Percentiles rank a stretch among this genome's conserved stretches.
Evolutionary conservation across 2,113 vertebrate genomes (phyloP).

Genomic region (Ictalurus furcatus): DNA sequence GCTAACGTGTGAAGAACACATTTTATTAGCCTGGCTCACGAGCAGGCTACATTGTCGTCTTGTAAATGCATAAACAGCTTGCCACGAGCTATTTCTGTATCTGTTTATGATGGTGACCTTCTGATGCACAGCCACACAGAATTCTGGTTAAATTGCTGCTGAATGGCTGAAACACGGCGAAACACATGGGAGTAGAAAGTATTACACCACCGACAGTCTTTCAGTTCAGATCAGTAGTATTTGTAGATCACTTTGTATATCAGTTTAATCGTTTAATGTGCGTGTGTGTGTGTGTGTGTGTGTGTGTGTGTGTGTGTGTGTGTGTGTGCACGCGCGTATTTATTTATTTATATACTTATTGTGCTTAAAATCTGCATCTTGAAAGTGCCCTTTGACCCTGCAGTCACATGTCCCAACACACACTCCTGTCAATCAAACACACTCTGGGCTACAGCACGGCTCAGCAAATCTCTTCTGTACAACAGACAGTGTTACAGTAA

Average conservation of each 20-base stretch:
- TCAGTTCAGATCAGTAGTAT: neutral
- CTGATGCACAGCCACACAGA: slow-evolving; percentile 58
- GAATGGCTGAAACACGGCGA: slow-evolving; percentile 44
- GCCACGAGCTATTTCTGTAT: slow-evolving; percentile 65
- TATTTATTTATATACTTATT: neutral
- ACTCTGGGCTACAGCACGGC: neutral
- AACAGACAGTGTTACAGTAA: neutral
- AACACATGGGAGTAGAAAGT: neutral
- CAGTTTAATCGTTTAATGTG: neutral
- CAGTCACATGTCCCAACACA: slow-evolving; percentile 28
- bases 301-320: neutral
- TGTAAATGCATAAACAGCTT: slow-evolving; percentile 62
- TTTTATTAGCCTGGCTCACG: slow-evolving; percentile 53
- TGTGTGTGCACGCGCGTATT: neutral
- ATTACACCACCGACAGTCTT: neutral
- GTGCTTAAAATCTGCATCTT: slow-evolving; percentile 20
- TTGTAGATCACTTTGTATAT: no score
- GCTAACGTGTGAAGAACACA: slow-evolving; percentile 24
- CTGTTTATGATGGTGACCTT: slow-evolving; percentile 69
- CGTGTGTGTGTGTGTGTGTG: neutral
- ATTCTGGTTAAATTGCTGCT: slow-evolving; percentile 63
- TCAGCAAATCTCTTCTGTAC: neutral
- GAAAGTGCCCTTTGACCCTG: slow-evolving; percentile 8
- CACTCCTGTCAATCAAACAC: slow-evolving; percentile 40
- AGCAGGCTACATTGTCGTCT: slow-evolving; percentile 50